phyloP scores from a whole-genome alignment of 1,140 invertebrate species.

The Drosophila busckii region DNA sequence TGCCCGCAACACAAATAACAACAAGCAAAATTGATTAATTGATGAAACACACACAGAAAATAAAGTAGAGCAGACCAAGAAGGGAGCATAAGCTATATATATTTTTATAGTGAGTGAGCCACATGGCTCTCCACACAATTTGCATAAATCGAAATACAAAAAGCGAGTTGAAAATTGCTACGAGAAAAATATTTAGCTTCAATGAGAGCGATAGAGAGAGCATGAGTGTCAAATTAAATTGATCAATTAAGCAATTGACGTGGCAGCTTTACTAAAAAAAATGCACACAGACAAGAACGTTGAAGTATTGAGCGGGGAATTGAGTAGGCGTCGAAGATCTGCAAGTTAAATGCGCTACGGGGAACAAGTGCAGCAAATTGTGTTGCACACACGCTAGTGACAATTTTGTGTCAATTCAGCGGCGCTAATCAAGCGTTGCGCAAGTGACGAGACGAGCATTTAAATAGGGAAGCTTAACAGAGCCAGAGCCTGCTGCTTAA shows the following conservation, averaged over 20 bases:
- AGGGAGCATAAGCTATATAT: conserved; percentile 9
- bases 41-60: conserved; percentile 65
- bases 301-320: not conserved
- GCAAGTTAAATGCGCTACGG: no score
- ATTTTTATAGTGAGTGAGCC: conserved; percentile 27
- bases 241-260: conserved; percentile 78
- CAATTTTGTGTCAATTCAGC: conserved; percentile 75
- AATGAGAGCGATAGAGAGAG: conserved; percentile 39
- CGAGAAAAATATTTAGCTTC: conserved; percentile 73
- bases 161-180: conserved; percentile 55
- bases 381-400: conserved; percentile 43
- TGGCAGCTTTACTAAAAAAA: no score
- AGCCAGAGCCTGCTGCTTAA: not conserved
- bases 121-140: conserved; percentile 63
- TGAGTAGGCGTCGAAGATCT: not conserved
- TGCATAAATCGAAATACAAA: conserved; percentile 74
- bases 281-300: not conserved
- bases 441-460: conserved; percentile 53
- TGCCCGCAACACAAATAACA: conserved; percentile 54
- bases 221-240: conserved; percentile 78
- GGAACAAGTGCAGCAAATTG: conserved; percentile 73
- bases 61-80: conserved; percentile 50
- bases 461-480: conserved; percentile 22
- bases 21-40: conserved; percentile 67
- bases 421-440: conserved; percentile 73